Base-by-base conservation (phyloP, 1,140 invertebrate species). In the Heliothis subflexa region DNA sequence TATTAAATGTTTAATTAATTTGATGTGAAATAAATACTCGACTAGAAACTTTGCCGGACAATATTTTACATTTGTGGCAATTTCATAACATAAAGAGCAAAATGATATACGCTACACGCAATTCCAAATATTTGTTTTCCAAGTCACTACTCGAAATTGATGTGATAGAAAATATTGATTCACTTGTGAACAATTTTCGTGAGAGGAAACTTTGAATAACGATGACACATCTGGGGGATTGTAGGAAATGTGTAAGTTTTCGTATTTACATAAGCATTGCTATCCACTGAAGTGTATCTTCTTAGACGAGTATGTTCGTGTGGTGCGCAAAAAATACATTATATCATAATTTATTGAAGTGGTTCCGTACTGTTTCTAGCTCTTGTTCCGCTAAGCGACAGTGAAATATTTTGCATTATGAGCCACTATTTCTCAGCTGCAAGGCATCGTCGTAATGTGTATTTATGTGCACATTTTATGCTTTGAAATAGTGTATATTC, bases 141-240 rank as follows among this genome's bases (percentile, higher is more conserved):
- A 70, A 71, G 68, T 71, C 52, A 71, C 50, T 55, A 71, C 18
- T 71, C 50, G 33, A 74, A 61, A 74, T 59, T 74, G 55, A 61
- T 74, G 71, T 61, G 71, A 57, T 61, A 74, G 54, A 74, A 74
- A 74, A 74, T 74, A 74, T 74, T 74, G 71, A 74, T 74, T 59
- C 71, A 74, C 71, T 57, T 59, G 55, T 47, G 71, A 74, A 57
- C 71, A 59, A 70, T 74, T 57, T 71, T 49, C 33, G 40, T 74
- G 18, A 57, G 71, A 61, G 71, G 54, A 47, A 61, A 74, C 71
- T 74, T 74, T 74, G 54, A 74, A 74, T 74, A 64, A 64, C 25
- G 73, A 52, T 64, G 47, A 76, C 61, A 76, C 55, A 76, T 76
- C 45, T 61, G 57, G 59, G 49, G 25, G 59, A 76, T 64, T 64